Conservation (phyloP, 2,113 vertebrate genomes). For the Brienomyrus longianalis region DNA sequence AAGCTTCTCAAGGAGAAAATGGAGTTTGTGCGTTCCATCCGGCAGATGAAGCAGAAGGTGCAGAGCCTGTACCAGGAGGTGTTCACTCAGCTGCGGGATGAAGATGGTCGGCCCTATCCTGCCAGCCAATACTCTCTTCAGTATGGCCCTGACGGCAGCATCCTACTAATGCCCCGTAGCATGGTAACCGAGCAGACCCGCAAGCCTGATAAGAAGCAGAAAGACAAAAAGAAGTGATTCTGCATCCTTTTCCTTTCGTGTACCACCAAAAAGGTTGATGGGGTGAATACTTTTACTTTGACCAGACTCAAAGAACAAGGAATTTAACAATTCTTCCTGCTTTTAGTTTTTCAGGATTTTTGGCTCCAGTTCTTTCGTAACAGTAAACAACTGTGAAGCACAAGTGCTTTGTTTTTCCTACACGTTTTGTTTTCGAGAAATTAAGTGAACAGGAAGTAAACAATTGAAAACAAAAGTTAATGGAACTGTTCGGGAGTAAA, state of each 20-base stretch:
- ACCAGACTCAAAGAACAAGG: conserved; percentile 55
- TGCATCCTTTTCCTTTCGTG: conserved; percentile 49
- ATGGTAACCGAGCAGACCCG: conserved; percentile 69
- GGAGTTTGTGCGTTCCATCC: conserved; percentile 85
- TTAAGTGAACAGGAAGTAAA: conserved; percentile 33
- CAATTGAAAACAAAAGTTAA: conserved; percentile 37
- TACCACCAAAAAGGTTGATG: conserved; percentile 51
- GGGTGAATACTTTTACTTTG: conserved; percentile 59
- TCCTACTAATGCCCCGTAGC: conserved; percentile 78
- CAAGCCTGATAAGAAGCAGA: conserved; percentile 85
- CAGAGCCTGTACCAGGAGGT: conserved; percentile 93
- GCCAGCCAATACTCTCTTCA: conserved; percentile 85
- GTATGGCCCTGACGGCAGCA: conserved; percentile 79
- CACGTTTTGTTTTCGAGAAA: conserved; percentile 35
- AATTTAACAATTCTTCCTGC: conserved; percentile 58
- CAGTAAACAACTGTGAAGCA: conserved; percentile 59
- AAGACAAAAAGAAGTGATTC: conserved; percentile 90
- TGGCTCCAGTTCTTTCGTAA: conserved; percentile 50
- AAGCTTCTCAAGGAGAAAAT: conserved; percentile 91
- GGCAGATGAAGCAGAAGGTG: conserved; percentile 97
- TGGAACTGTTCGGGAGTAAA: conserved; percentile 57
- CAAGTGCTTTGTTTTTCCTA: conserved; percentile 55
- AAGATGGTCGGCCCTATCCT: conserved; percentile 86
- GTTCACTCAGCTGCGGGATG: conserved; percentile 83
- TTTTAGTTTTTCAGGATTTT: conserved; percentile 56